Base-by-base conservation (phyloP, 2,888 invertebrate species). In the Nomada fucata region DNA sequence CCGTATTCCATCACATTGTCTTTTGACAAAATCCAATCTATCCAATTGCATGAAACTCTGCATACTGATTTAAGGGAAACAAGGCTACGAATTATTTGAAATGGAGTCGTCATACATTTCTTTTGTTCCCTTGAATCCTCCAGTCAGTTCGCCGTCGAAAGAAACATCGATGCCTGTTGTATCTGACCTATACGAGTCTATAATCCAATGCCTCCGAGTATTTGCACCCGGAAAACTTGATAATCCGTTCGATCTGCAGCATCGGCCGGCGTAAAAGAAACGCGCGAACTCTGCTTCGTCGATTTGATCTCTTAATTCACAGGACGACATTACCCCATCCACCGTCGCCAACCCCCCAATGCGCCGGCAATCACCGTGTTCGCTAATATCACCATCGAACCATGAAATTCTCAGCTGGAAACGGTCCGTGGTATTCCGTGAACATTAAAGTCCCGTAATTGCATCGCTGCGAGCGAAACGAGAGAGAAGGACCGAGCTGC, bases 361-460 rank as follows among this genome's bases (percentile, higher is more conserved):
- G 71, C 53, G 64, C 65, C 53, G 61, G 67, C 67, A 55, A 67
- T 61, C 70, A 36, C 81, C 76, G 71, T 79, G 80, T 81, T 86
- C 86, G 84, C 90, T 89, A 88, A 92, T 90, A 90, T 91, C 88
- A 82, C 85, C 87, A 84, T 83, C 88, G 87, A 88, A 88, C 89
- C 88, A 87, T 92, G 91, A 92, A 92, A 90, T 92, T 91, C 88
- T 84, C 91, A 89, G 84, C 87, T 89, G 89, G 88, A 89, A 90
- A 89, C 88, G 87, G 87, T 86, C 82, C 84, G 80, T 86, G 80
- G 87, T 89, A 90, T 90, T 91, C 88, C 86, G 86, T 82, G 89
- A 89, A 89, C 91, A 91, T 91, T 91, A 90, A 90, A 89, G 90
- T 88, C 74, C 79, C 79, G 90, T 92, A 92, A 92, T 92, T 92